phyloP scores from a whole-genome alignment of 92 coral and sea anemone species.

The Epizoanthus illoricatus region DNA sequence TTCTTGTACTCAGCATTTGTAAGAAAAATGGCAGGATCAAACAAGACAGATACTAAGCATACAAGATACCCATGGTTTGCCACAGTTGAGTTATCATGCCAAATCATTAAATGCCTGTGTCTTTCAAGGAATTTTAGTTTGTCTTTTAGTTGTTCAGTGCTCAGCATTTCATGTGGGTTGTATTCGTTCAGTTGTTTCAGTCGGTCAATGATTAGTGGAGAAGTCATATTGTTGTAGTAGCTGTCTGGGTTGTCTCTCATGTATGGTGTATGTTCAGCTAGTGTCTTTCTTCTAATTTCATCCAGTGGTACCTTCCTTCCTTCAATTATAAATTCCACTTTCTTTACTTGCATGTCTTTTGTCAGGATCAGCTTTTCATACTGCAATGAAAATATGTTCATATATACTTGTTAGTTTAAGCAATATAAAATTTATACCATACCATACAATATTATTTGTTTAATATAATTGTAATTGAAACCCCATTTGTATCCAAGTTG shows the following conservation, averaged over 20 bases:
- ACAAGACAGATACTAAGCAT: too few relatives aligned
- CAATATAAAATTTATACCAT: too few relatives aligned
- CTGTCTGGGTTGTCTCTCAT: conserved; percentile 21
- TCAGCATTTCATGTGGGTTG: neutral
- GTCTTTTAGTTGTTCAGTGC: conserved; percentile 5
- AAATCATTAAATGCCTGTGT: conserved; percentile 2
- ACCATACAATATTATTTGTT: too few relatives aligned
- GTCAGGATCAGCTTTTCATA: conserved; percentile 37
- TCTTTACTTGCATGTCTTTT: conserved; percentile 21
- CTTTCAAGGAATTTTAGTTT: conserved; percentile 1
- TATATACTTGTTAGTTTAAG: too few relatives aligned
- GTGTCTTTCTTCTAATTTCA: conserved; percentile 13
- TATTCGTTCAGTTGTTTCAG: conserved; percentile 39
- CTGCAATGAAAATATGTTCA: conserved; percentile 16
- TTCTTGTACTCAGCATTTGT: too few relatives aligned
- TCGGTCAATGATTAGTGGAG: conserved; percentile 13
- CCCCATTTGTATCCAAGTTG: too few relatives aligned
- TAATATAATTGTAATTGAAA: too few relatives aligned
- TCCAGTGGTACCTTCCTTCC: conserved; percentile 25
- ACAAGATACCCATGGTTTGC: conserved; percentile 55
- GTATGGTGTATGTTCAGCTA: conserved; percentile 8
- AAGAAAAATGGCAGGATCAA: too few relatives aligned
- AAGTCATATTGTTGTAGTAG: conserved; percentile 23
- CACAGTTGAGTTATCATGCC: conserved; percentile 15
- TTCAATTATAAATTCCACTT: conserved; percentile 25